Evolutionary conservation across 2,888 invertebrate species (phyloP), one percentile per base, ranked within the genome.

Genomic region (Netelia inedita): DNA sequence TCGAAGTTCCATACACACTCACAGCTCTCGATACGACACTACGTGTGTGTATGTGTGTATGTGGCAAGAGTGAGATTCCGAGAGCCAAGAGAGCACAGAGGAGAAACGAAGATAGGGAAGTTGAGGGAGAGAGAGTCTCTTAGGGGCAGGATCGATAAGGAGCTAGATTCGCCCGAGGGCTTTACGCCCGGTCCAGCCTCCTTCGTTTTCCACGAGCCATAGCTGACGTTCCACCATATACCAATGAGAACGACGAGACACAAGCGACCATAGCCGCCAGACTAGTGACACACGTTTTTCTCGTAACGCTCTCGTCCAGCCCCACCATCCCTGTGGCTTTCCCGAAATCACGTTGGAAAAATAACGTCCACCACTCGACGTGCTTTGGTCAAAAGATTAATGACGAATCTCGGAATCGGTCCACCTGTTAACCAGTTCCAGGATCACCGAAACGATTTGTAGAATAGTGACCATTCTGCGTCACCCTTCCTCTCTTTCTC

Each of bases 71-170:
- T 78, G 78, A 69, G 14, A 46, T 46, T 46, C 11, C 14, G 46
- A 46, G 46, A 46, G 46, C 11, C 46, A 46, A 46, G 46, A 46
- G 46, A 46, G 63, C 65, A 65, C 16, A 80, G 71, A 3, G 2
- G 71, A 79, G 82, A 69, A 50, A 57, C 28, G 72, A 73, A 73
- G 72, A 79, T 63, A 63, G 72, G 28, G 79, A 79, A 65, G 65
- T 43, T 23, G 79, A 79, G 57, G 5, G 66, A 61, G 66, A 61
- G 88, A 88, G 88, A 89, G 91, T 83, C 91, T 92, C 92, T 93
- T 90, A 91, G 91, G 89, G 90, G 91, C 90, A 91, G 93, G 86
- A 93, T 93, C 93, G 93, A 93, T 93, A 93, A 92, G 92, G 90
- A 93, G 91, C 93, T 89, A 91, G 91, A 91, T 92, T 92, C 88